phyloP scores from a whole-genome alignment of 2,113 vertebrate genomes.

The Microcebus tavaratra region DNA sequence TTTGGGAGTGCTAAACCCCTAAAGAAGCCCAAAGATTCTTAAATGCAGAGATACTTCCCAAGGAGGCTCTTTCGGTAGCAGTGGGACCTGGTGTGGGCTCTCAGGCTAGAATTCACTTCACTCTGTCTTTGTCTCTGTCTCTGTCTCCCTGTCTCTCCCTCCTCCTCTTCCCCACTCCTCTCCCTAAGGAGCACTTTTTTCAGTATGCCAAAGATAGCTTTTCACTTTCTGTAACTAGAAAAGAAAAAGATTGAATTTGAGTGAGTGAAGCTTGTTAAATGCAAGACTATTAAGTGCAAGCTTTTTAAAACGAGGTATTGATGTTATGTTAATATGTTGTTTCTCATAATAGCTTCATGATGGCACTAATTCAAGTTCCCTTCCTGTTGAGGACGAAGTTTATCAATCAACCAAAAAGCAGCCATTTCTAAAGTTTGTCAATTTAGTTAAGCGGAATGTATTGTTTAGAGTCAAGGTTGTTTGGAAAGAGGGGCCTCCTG shows the following conservation, averaged over 20 bases:
- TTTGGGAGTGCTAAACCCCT: not conserved
- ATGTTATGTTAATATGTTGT: slow-evolving; percentile 55
- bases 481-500: not conserved
- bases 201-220: not conserved
- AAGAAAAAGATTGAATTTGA: slow-evolving; percentile 39
- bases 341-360: slow-evolving; percentile 59
- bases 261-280: slow-evolving; percentile 47
- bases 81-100: not conserved
- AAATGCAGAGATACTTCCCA: not conserved
- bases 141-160: not conserved
- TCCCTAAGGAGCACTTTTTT: not conserved
- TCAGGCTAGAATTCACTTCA: not conserved
- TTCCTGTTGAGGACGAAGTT: slow-evolving; percentile 29
- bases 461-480: not conserved
- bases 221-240: slow-evolving; percentile 27
- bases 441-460: not conserved
- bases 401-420: slow-evolving; percentile 36
- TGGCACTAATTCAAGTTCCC: slow-evolving; percentile 17
- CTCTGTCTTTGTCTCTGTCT: not conserved
- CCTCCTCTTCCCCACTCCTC: not conserved
- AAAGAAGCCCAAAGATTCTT: not conserved
- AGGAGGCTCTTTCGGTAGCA: not conserved
- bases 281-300: slow-evolving; percentile 25
- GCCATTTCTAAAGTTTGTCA: not conserved
- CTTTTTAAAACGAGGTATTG: slow-evolving; percentile 59